Evolutionary conservation across 2,888 invertebrate species (phyloP).

Genomic region (Drosophila melanosoma): DNA sequence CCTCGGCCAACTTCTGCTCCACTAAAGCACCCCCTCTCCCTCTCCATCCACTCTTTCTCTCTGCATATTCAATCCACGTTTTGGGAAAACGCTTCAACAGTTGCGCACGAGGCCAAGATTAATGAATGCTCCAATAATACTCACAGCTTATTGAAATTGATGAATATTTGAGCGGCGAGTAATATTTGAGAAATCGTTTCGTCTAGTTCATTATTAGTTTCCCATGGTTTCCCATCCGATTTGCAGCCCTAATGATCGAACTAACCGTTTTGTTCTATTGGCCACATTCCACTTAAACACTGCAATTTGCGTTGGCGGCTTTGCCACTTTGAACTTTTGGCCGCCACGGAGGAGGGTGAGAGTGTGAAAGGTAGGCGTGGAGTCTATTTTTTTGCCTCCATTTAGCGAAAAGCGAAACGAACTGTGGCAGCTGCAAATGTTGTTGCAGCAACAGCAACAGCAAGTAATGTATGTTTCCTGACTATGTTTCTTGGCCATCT

Average conservation of each 20-base stretch:
- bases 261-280: constrained; percentile 55
- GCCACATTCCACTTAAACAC: constrained; percentile 32
- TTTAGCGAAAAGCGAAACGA: constrained; percentile 34
- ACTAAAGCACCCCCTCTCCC: constrained; percentile 48
- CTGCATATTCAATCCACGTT: not conserved
- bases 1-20: constrained; percentile 71
- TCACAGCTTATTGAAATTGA: constrained; percentile 69
- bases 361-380: constrained; percentile 28
- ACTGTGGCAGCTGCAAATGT: constrained; percentile 16
- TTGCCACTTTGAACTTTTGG: constrained; percentile 61
- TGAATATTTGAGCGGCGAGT: constrained; percentile 65
- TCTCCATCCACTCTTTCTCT: not conserved
- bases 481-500: constrained; percentile 60
- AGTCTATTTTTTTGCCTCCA: constrained; percentile 14
- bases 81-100: constrained; percentile 67
- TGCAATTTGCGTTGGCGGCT: constrained; percentile 77
- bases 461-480: constrained; percentile 13
- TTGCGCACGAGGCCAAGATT: constrained; percentile 79
- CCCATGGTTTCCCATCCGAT: constrained; percentile 63
- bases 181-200: constrained; percentile 37
- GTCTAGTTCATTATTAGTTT: constrained; percentile 66
- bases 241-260: constrained; percentile 49
- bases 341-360: constrained; percentile 9
- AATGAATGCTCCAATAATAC: constrained; percentile 50
- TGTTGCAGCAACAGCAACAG: constrained; percentile 1